phyloP scores from a whole-genome alignment of 2,113 vertebrate species.

The human region DNA sequence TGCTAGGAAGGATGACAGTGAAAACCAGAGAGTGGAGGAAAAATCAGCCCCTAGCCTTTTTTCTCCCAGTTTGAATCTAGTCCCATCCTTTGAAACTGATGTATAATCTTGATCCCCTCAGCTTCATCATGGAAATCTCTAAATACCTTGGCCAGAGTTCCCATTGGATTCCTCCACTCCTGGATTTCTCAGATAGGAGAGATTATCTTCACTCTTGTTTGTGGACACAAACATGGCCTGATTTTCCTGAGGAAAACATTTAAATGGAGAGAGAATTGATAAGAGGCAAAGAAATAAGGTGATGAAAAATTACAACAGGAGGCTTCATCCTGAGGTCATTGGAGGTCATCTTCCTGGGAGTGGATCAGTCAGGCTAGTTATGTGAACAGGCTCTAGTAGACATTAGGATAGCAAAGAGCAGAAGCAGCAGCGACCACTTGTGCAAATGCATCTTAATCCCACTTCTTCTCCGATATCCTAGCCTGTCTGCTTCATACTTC shows the following conservation, averaged over 20 bases:
- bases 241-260: not conserved
- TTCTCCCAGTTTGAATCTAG: not conserved
- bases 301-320: not conserved
- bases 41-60: not conserved
- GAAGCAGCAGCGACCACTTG: not conserved
- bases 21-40: not conserved
- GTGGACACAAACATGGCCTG: not conserved
- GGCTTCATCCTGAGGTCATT: not conserved
- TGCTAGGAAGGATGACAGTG: not conserved
- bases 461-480: not conserved
- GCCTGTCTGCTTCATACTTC: not conserved
- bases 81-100: not conserved
- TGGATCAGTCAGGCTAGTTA: not conserved
- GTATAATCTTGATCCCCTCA: not conserved
- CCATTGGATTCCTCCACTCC: not conserved
- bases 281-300: not conserved
- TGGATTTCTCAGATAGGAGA: not conserved
- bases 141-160: not conserved
- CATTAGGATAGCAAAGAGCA: not conserved
- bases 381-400: not conserved
- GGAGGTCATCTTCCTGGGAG: not conserved
- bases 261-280: not conserved
- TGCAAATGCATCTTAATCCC: not conserved
- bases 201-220: not conserved
- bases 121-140: not conserved